Conservation (phyloP, 1,140 invertebrate species). For the Drosophila saltans region DNA sequence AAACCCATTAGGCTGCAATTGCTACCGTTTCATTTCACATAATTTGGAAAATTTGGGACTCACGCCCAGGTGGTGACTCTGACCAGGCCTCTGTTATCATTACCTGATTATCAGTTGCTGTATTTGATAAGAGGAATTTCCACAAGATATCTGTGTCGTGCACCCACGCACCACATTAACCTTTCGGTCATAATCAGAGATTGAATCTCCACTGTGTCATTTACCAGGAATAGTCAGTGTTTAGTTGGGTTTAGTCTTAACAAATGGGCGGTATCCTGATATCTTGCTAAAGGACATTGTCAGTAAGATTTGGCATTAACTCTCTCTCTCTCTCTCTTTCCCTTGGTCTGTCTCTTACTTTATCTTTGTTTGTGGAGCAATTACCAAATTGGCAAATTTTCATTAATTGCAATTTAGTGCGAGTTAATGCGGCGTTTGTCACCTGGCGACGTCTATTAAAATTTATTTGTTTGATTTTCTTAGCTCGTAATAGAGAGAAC, state of each 20-base stretch:
- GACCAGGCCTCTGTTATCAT: constrained; percentile 9
- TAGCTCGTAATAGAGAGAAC: constrained; percentile 31
- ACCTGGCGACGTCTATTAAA: constrained; percentile 67
- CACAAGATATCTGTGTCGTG: not conserved
- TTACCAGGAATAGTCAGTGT: not conserved
- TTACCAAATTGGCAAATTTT: constrained; percentile 59
- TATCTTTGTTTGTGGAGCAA: constrained; percentile 20
- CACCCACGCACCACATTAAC: constrained; percentile 27
- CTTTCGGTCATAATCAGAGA: not conserved
- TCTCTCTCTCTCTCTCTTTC: not conserved
- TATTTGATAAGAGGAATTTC: constrained; percentile 15
- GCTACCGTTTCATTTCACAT: constrained; percentile 15
- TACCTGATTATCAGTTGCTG: constrained; percentile 30
- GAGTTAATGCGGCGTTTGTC: constrained; percentile 61
- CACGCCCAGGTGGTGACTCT: constrained; percentile 2
- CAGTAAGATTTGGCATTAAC: constrained; percentile 12
- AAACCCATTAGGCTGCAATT: constrained; percentile 18
- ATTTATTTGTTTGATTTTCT: constrained; percentile 69
- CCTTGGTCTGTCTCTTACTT: not conserved
- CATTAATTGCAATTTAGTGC: constrained; percentile 71
- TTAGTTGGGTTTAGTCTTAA: not conserved
- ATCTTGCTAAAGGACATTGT: not conserved
- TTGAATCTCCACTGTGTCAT: constrained; percentile 5
- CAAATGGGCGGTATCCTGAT: not conserved
- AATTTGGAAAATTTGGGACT: constrained; percentile 14